A percentile compares a stretch with the other conserved stretches of the same genome.
Conservation (phyloP, 2,888 invertebrate genomes). For the Agonopterix alstromeriana region DNA sequence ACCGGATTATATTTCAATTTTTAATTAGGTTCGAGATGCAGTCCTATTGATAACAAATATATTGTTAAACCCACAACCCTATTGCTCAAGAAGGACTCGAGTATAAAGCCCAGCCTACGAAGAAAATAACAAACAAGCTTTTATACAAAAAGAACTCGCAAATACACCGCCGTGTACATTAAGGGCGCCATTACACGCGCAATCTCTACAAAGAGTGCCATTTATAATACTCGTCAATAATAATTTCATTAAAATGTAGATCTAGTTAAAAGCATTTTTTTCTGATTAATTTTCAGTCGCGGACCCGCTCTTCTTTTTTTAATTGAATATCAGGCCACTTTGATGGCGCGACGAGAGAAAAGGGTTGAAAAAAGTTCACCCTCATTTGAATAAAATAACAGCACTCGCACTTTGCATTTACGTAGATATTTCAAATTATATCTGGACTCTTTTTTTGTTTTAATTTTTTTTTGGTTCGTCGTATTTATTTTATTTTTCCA, state of each 20-base stretch:
- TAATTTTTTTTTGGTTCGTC: slow-evolving; percentile 68
- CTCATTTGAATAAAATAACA: slow-evolving; percentile 78
- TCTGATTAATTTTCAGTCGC: slow-evolving; percentile 77
- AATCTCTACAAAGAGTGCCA: slow-evolving; percentile 57
- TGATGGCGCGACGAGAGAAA: slow-evolving; percentile 68
- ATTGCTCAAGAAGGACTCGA: too few relatives aligned
- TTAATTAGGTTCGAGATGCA: too few relatives aligned
- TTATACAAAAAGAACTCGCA: too few relatives aligned
- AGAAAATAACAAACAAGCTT: too few relatives aligned
- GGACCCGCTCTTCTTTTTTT: slow-evolving; percentile 70
- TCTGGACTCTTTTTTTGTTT: slow-evolving; percentile 72
- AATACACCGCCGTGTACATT: too few relatives aligned
- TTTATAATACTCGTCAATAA: slow-evolving; percentile 75
- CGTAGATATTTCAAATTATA: slow-evolving; percentile 77
- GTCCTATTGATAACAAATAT: too few relatives aligned
- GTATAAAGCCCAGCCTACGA: too few relatives aligned
- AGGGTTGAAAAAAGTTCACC: slow-evolving; percentile 72
- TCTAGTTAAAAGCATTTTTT: slow-evolving; percentile 77
- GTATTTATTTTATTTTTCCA: slow-evolving; percentile 77
- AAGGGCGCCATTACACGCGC: slow-evolving; percentile 31
- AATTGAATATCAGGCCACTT: slow-evolving; percentile 78
- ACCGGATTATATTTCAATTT: too few relatives aligned
- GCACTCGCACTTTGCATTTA: slow-evolving; percentile 77
- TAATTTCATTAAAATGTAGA: slow-evolving; percentile 78
- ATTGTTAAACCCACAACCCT: too few relatives aligned